phyloP scores from a whole-genome alignment of 2,113 vertebrate species.

The Chaenocephalus aceratus region DNA sequence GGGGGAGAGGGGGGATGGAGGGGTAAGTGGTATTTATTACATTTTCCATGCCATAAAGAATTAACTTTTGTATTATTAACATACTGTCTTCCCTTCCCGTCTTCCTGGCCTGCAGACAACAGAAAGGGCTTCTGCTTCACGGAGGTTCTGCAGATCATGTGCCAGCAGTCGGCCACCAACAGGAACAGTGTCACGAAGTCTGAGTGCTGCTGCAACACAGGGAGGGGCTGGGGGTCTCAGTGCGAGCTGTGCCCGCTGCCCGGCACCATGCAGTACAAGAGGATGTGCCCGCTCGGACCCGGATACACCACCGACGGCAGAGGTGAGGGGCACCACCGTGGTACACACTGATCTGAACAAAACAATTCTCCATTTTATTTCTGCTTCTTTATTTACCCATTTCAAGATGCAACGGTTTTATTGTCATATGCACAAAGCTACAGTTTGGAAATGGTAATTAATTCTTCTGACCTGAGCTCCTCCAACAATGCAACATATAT shows the following conservation, averaged over 20 bases:
- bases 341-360: not conserved
- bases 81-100: not conserved
- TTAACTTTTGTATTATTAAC: too few relatives aligned
- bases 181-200: slow-evolving; percentile 91
- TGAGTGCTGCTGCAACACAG: slow-evolving; percentile 92
- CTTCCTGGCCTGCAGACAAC: slow-evolving; percentile 82
- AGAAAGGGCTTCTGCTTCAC: slow-evolving; percentile 92
- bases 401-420: too few relatives aligned
- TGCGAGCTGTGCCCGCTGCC: slow-evolving; percentile 95
- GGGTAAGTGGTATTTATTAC: too few relatives aligned
- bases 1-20: too few relatives aligned
- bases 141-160: slow-evolving; percentile 92
- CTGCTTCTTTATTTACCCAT: too few relatives aligned
- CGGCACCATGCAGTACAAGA: slow-evolving; percentile 91
- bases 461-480: too few relatives aligned
- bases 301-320: slow-evolving; percentile 91
- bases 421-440: too few relatives aligned
- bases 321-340: slow-evolving; percentile 81
- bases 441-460: too few relatives aligned
- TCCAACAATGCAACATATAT: too few relatives aligned
- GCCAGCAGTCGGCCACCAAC: slow-evolving; percentile 90
- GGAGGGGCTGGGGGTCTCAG: slow-evolving; percentile 91
- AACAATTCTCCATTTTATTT: not conserved
- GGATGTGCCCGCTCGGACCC: slow-evolving; percentile 93
- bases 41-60: too few relatives aligned